phyloP scores from a whole-genome alignment of 2,888 invertebrate species.

The Oasisia sp. region DNA sequence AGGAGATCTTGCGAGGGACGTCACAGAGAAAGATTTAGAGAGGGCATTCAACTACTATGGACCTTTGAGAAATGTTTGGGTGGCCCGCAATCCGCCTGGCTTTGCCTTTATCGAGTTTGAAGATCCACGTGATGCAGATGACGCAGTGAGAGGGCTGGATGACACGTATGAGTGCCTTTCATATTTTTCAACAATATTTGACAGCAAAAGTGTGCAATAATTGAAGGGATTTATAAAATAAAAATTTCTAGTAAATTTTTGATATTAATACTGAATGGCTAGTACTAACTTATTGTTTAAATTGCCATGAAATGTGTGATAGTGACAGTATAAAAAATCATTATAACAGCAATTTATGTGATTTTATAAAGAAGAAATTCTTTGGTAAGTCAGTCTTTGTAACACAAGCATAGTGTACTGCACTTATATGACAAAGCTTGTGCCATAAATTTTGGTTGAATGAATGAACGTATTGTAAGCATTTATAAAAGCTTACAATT shows the following conservation, averaged over 20 bases:
- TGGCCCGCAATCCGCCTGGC: conserved; percentile 67
- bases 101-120: conserved; percentile 92
- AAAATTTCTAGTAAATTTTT: background rate
- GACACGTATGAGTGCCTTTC: conserved; percentile 55
- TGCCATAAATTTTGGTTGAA: background rate
- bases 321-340: background rate
- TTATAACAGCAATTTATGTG: too few relatives aligned
- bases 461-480: too few relatives aligned
- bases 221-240: too few relatives aligned
- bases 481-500: too few relatives aligned
- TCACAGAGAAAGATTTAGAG: conserved; percentile 41
- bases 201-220: background rate
- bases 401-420: background rate
- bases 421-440: background rate
- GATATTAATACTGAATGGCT: background rate
- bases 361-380: too few relatives aligned
- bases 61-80: conserved; percentile 59
- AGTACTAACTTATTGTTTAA: background rate
- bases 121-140: conserved; percentile 89
- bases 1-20: conserved; percentile 40
- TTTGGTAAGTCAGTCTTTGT: too few relatives aligned
- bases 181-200: background rate
- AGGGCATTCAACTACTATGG: conserved; percentile 59
- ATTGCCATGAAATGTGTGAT: background rate
- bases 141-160: conserved; percentile 83